A percentile compares a stretch with the other conserved stretches of the same genome.
phyloP scores from a whole-genome alignment of 2,888 invertebrate species.

The Mythimna loreyi region DNA sequence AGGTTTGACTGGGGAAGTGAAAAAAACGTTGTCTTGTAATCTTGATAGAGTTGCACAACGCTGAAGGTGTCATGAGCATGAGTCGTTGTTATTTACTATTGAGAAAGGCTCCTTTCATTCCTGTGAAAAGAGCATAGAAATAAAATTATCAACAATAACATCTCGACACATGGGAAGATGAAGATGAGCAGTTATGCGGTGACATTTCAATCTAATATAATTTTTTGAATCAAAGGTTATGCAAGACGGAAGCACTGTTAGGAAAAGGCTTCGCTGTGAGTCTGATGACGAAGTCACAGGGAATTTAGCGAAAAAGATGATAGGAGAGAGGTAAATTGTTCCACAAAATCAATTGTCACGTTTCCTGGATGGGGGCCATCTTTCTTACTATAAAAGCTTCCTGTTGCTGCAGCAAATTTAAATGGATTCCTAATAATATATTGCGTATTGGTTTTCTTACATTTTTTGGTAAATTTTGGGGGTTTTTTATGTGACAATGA shows the following conservation, averaged over 20 bases:
- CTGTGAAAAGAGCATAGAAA: background rate
- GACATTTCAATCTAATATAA: background rate
- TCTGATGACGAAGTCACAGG: constrained; percentile 76
- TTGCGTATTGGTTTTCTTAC: constrained; percentile 11
- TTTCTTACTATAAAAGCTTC: background rate
- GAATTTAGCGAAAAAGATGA: constrained; percentile 80
- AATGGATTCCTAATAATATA: background rate
- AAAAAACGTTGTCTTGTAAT: constrained; percentile 38
- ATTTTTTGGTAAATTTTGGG: constrained; percentile 43
- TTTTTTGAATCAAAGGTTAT: constrained; percentile 69
- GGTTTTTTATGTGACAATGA: constrained; percentile 44
- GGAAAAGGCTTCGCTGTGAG: constrained; percentile 82
- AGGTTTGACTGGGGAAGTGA: constrained; percentile 27
- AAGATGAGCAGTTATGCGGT: background rate
- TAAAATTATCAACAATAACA: background rate
- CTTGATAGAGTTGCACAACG: constrained; percentile 30
- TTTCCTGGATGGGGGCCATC: background rate
- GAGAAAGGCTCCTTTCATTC: background rate
- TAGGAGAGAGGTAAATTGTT: constrained; percentile 76
- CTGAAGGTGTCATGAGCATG: constrained; percentile 18
- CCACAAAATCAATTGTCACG: constrained; percentile 37
- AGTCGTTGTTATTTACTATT: background rate
- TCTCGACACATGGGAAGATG: background rate
- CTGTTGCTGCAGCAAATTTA: constrained; percentile 8
- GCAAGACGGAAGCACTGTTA: constrained; percentile 69